Evolutionary conservation across 2,797 vertebrate genomes (phyloP).

Genomic region (Oreortyx pictus): DNA sequence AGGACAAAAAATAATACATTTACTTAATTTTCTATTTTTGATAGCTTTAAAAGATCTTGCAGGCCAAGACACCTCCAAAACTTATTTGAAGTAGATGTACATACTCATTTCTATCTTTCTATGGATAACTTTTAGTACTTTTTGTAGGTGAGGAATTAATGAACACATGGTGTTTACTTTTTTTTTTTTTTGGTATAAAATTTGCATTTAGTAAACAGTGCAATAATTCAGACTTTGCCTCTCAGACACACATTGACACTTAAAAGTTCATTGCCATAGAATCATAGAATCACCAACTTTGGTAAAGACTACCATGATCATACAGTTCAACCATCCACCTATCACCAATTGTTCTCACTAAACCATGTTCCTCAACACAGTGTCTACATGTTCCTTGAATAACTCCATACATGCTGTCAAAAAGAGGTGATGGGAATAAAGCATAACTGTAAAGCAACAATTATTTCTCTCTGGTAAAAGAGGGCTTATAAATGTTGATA

Average conservation of each 20-base stretch:
- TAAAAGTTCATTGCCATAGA: neutral
- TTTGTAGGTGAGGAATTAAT: neutral
- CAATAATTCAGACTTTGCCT: neutral
- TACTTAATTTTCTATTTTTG: neutral
- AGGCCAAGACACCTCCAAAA: neutral
- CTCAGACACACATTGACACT: neutral
- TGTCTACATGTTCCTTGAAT: no score
- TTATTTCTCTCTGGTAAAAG: no score
- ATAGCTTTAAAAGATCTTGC: neutral
- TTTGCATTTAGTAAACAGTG: neutral
- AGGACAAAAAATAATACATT: neutral
- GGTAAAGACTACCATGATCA: no score
- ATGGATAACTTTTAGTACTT: rapidly evolving
- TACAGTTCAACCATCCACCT: no score
- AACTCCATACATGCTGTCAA: no score
- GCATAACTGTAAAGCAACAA: no score
- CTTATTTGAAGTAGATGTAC: neutral
- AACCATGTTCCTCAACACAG: no score
- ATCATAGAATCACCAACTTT: no score
- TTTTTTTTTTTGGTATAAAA: neutral
- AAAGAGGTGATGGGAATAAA: no score
- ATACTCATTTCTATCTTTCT: neutral
- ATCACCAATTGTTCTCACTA: no score
- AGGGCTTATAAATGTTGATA: no score
- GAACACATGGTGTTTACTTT: neutral